Evolutionary conservation across 2,888 invertebrate genomes (phyloP).

Genomic region (Plebejus argus): DNA sequence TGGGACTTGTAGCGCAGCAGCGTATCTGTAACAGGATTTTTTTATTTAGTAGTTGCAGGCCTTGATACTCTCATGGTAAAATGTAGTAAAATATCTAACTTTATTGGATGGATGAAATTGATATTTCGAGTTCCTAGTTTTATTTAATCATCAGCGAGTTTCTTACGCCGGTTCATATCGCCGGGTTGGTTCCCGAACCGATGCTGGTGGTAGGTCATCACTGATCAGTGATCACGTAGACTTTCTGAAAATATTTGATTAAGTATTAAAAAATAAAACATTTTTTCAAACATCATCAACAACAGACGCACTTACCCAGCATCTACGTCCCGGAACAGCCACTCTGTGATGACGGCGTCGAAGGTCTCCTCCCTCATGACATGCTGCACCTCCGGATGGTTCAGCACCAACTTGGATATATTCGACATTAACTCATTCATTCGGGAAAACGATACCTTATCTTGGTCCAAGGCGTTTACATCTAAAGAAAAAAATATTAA

Average conservation of each 20-base stretch:
- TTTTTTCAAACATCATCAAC: too few relatives aligned
- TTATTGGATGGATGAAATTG: too few relatives aligned
- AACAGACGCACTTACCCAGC: slow-evolving; percentile 52
- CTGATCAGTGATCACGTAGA: too few relatives aligned
- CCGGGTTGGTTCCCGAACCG: too few relatives aligned
- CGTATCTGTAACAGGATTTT: slow-evolving; percentile 47
- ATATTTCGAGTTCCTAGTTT: too few relatives aligned
- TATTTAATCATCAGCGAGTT: too few relatives aligned
- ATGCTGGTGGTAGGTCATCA: too few relatives aligned
- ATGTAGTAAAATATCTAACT: too few relatives aligned
- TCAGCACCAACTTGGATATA: slow-evolving; percentile 44
- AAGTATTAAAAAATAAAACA: too few relatives aligned
- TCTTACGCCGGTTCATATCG: too few relatives aligned
- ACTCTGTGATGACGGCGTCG: slow-evolving; percentile 61
- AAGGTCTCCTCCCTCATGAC: slow-evolving; percentile 48
- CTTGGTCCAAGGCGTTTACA: slow-evolving; percentile 44
- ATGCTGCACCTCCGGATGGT: slow-evolving; percentile 34
- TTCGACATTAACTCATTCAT: slow-evolving; percentile 48
- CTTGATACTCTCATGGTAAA: too few relatives aligned
- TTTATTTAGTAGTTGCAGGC: neutral
- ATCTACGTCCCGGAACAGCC: slow-evolving; percentile 57
- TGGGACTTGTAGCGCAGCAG: slow-evolving; percentile 57
- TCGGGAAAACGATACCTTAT: slow-evolving; percentile 33
- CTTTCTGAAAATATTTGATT: too few relatives aligned
- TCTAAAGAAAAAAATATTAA: slow-evolving; percentile 13